Percentiles rank a stretch among this genome's conserved stretches.
Evolutionary conservation across 2,888 invertebrate genomes (phyloP).

Genomic region (Tachystola acroxantha): DNA sequence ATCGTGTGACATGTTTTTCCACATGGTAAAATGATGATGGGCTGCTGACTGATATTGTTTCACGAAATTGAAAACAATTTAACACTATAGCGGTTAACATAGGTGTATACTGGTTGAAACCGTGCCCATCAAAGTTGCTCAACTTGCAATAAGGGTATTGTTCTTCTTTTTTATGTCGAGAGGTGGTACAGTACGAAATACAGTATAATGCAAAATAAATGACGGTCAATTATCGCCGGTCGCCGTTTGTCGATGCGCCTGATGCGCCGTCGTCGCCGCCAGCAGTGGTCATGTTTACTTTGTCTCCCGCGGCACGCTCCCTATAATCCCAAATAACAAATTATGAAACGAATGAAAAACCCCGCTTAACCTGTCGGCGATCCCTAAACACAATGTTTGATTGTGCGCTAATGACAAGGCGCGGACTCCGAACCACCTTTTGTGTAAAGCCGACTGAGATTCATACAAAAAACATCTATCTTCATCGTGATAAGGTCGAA

Average conservation of each 20-base stretch:
- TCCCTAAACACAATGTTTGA: conserved; percentile 76
- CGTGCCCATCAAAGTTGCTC: no score
- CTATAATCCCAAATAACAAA: conserved; percentile 75
- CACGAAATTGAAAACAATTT: no score
- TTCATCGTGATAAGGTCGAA: conserved; percentile 51
- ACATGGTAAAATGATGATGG: no score
- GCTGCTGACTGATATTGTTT: no score
- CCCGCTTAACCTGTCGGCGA: conserved; percentile 75
- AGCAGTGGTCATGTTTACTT: conserved; percentile 60
- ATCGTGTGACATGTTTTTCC: no score
- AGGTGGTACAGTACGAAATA: no score
- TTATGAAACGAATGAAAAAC: conserved; percentile 75
- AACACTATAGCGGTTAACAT: no score
- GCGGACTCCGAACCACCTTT: conserved; percentile 67
- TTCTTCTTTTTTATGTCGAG: no score
- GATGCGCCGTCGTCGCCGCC: conserved; percentile 23
- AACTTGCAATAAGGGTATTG: no score
- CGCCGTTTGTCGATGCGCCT: conserved; percentile 15
- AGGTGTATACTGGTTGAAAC: no score
- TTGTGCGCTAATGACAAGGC: conserved; percentile 76
- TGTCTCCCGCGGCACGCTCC: conserved; percentile 68
- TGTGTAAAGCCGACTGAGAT: conserved; percentile 66
- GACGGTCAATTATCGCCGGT: conserved; percentile 40
- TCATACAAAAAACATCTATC: conserved; percentile 55
- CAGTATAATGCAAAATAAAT: conserved; percentile 16